Evolutionary conservation across 1,140 invertebrate genomes (phyloP).

Genomic region (Drosophila nigrodunni): DNA sequence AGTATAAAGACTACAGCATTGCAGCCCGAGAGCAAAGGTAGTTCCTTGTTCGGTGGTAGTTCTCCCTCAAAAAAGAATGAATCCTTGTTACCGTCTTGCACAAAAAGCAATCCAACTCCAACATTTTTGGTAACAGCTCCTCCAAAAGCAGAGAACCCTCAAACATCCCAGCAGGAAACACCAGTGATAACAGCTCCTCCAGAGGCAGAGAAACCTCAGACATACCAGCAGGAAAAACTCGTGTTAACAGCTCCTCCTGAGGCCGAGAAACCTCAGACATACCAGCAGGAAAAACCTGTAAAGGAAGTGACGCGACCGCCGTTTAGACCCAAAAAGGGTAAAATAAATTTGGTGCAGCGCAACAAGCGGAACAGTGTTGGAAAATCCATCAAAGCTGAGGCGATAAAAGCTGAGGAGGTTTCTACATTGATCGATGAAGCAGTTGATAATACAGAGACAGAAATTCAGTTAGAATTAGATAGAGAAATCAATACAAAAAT

Average conservation of each 20-base stretch:
- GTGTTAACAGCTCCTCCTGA: conserved; percentile 5
- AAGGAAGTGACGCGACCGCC: conserved; percentile 16
- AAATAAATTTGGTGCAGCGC: conserved; percentile 76
- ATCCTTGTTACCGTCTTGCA: background rate
- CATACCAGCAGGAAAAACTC: background rate
- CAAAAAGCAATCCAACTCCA: background rate
- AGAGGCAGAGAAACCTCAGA: background rate
- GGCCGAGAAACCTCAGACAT: background rate
- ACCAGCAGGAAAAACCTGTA: background rate
- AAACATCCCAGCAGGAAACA: background rate
- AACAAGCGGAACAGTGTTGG: conserved; percentile 38
- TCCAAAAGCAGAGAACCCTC: background rate
- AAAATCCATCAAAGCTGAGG: conserved; percentile 5
- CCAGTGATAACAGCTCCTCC: background rate
- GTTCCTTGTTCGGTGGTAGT: too few species aligned
- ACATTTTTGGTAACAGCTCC: conserved; percentile 7
- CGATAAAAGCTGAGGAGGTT: background rate
- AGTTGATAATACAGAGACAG: background rate
- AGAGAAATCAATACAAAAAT: background rate
- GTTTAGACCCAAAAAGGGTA: conserved; percentile 59
- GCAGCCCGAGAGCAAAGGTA: background rate
- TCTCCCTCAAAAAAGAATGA: background rate
- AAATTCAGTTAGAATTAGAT: background rate
- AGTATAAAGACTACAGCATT: background rate
- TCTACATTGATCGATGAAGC: background rate